Conservation (phyloP, 2,888 invertebrate genomes). For the Caenorhabditis panamensis region DNA sequence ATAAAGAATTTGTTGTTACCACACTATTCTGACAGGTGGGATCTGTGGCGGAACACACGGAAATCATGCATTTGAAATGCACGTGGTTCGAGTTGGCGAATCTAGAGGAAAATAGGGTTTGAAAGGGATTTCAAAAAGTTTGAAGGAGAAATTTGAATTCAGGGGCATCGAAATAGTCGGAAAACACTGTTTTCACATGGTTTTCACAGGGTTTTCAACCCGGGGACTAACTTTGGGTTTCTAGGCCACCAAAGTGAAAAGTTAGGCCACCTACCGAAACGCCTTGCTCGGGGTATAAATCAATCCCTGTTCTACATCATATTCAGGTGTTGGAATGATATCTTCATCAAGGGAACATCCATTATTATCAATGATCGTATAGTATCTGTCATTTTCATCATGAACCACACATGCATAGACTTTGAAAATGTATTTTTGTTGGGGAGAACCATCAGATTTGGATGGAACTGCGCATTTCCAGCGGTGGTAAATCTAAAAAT, state of each 20-base stretch:
- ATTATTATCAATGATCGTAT: conserved; percentile 67
- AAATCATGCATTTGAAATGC: conserved; percentile 77
- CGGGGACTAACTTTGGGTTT: no score
- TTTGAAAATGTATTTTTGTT: conserved; percentile 56
- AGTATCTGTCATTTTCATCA: conserved; percentile 61
- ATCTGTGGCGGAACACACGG: conserved; percentile 73
- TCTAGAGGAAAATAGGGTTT: conserved; percentile 48
- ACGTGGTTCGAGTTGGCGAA: conserved; percentile 74
- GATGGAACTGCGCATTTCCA: conserved; percentile 61
- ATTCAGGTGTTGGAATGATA: conserved; percentile 67
- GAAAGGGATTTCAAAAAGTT: background rate
- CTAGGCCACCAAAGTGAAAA: background rate
- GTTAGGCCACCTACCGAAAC: conserved; percentile 51
- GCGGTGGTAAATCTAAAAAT: conserved; percentile 61
- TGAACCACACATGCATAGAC: conserved; percentile 67
- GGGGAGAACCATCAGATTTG: background rate
- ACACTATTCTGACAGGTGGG: conserved; percentile 66
- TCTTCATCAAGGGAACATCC: conserved; percentile 71
- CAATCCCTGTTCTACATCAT: conserved; percentile 58
- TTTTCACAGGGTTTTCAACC: no score
- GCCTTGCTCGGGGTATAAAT: conserved; percentile 66
- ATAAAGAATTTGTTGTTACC: conserved; percentile 51
- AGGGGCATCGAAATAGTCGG: background rate
- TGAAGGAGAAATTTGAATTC: background rate
- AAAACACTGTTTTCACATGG: no score